phyloP scores from a whole-genome alignment of 2,888 invertebrate genomes.

The Drosophila peninsularis region DNA sequence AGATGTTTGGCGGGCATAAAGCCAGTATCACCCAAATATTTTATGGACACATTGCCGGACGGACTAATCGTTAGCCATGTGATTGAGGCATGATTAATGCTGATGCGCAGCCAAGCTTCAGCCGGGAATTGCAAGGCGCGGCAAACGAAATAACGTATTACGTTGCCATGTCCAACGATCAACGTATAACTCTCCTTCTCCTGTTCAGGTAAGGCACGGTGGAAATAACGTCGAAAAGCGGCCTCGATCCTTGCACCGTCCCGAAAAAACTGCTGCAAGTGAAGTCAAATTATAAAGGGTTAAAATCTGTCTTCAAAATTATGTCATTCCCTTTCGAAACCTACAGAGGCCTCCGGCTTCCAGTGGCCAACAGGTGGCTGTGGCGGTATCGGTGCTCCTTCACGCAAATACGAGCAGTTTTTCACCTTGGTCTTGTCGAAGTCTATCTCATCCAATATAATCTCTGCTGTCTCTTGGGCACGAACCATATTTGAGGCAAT shows the following conservation, averaged over 20 bases:
- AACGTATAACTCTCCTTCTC: conserved; percentile 93
- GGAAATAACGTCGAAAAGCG: conserved; percentile 96
- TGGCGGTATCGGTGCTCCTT: conserved; percentile 97
- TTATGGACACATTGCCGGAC: conserved; percentile 93
- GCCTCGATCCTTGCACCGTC: conserved; percentile 98
- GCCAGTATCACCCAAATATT: conserved; percentile 94
- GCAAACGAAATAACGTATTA: conserved; percentile 97
- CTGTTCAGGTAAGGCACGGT: conserved; percentile 93
- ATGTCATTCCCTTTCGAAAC: conserved; percentile 53
- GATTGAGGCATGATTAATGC: conserved; percentile 95
- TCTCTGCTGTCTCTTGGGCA: conserved; percentile 95
- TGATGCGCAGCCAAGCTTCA: conserved; percentile 97
- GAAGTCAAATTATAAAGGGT: conserved; percentile 10
- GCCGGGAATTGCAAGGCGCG: conserved; percentile 98
- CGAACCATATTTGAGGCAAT: conserved; percentile 96
- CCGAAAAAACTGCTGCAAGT: conserved; percentile 92
- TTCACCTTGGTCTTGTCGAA: conserved; percentile 86
- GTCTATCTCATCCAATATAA: conserved; percentile 91
- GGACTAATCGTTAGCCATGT: conserved; percentile 95
- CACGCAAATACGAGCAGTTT: conserved; percentile 91
- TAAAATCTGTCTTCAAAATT: background rate
- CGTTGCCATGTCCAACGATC: conserved; percentile 98
- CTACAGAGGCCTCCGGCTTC: conserved; percentile 92
- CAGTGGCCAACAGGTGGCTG: conserved; percentile 96
- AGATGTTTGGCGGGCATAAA: conserved; percentile 92